Base-by-base conservation (phyloP, 2,888 invertebrate species). In the Microctonus brassicae region DNA sequence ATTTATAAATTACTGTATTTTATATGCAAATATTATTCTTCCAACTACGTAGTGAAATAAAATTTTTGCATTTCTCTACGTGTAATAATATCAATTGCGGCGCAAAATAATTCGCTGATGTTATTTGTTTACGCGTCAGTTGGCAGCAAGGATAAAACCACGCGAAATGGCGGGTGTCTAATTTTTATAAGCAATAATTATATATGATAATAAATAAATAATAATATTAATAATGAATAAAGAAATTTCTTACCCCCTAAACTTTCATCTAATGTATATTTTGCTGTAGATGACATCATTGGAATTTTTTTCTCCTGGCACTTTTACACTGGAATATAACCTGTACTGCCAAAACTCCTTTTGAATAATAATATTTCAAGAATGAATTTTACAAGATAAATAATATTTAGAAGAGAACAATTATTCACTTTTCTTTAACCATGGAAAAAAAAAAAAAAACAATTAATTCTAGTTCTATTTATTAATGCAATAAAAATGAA, bases 121-220 rank as follows among this genome's bases (percentile, higher is more conserved):
- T 53, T 66, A 75, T 75, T 80, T 81, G 79, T 80, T 81, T 80
- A 80, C 77, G 76, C 75, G 77, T 65, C 70, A 70, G 55, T 24
- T 62, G 29, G 33, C 36, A 29, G 42, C 53, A 10, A 29, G n/a
- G 58, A 57, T 34, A 58, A 42, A 70, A 65, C 77, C 81, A 77
- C 78, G 83, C 82, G 81, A 84, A 84, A 84, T 84, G 84, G 84
- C 84, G 79, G 84, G 82, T 76, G 75, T n/a, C n/a, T n/a, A n/a
- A n/a, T n/a, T n/a, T n/a, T n/a, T n/a, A n/a, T n/a, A n/a, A n/a
- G n/a, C n/a, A 47, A 3, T 47, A 1, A 17, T 17, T 17, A 47
- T 5, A n/a, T 17, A 17, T 3, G 2, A 7, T 1, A 3, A 6
- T 47, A 20, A 1, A 17, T 17, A 47, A n/a, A 17, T n/a, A 20